Percentiles rank a stretch among this genome's conserved stretches.
phyloP scores from a whole-genome alignment of 92 coral and sea anemone genomes.

The Virgularia gustaviana region DNA sequence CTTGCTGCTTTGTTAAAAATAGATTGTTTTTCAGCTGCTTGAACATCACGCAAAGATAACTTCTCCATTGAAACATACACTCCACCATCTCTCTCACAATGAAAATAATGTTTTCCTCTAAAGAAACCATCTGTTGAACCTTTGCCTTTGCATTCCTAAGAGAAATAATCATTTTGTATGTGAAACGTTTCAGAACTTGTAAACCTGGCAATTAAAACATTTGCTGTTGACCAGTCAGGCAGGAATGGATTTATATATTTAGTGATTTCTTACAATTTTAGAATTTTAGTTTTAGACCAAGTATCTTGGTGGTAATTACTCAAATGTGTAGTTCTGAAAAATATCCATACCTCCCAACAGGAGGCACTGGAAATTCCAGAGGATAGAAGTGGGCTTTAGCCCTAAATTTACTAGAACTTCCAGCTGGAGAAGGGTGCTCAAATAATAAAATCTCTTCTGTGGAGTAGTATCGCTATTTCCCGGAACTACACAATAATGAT shows the following conservation, averaged over 20 bases:
- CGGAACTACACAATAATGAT: too few relatives aligned
- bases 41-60: conserved; percentile 46
- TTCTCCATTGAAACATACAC: conserved; percentile 81
- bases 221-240: background rate
- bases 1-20: background rate
- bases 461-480: too few relatives aligned
- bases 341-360: conserved; percentile 1
- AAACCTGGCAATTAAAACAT: background rate
- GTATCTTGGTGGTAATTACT: too few relatives aligned
- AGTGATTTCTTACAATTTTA: background rate
- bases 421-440: too few relatives aligned
- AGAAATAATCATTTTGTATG: background rate
- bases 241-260: background rate
- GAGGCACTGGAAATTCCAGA: too few relatives aligned
- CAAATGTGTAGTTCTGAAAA: too few relatives aligned
- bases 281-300: background rate
- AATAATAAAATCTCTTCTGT: too few relatives aligned
- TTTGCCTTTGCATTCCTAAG: conserved; percentile 49
- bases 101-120: conserved; percentile 51
- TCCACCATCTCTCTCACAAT: conserved; percentile 63
- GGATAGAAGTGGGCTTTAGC: too few relatives aligned
- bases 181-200: background rate
- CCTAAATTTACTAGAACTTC: background rate
- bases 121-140: conserved; percentile 72
- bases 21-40: conserved; percentile 2